Conservation (phyloP, 2,888 invertebrate species). For the Notodonta dromedarius region DNA sequence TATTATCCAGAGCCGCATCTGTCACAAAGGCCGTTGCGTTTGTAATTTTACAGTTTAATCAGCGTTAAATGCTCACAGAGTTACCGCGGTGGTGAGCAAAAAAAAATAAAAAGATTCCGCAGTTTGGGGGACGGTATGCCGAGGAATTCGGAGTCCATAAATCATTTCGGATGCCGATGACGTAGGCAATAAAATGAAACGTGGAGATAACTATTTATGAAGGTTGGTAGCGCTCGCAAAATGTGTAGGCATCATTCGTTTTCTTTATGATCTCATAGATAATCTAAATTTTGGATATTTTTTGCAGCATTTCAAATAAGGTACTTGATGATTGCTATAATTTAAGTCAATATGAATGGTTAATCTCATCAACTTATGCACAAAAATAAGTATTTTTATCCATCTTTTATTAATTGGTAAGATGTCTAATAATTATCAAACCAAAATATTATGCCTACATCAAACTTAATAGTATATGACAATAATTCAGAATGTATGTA, state of each 20-base stretch:
- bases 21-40: slow-evolving; percentile 79
- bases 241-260: slow-evolving; percentile 10
- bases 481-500: too few relatives aligned
- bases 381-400: too few relatives aligned
- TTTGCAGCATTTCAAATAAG: too few relatives aligned
- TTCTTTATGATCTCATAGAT: not conserved
- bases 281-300: not conserved
- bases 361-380: too few relatives aligned
- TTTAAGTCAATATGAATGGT: too few relatives aligned
- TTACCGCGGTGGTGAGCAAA: slow-evolving; percentile 62
- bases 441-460: too few relatives aligned
- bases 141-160: slow-evolving; percentile 71
- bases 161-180: slow-evolving; percentile 71
- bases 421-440: too few relatives aligned
- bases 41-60: slow-evolving; percentile 84
- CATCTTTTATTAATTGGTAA: too few relatives aligned
- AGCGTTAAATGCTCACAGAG: slow-evolving; percentile 81
- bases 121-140: slow-evolving; percentile 41
- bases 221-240: slow-evolving; percentile 18
- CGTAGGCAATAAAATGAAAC: slow-evolving; percentile 50
- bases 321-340: too few relatives aligned
- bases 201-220: slow-evolving; percentile 47
- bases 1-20: slow-evolving; percentile 82
- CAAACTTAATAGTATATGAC: too few relatives aligned
- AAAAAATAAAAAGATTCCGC: slow-evolving; percentile 62